These are phyloP conservation scores for Spheniscus mendiculus DNA, from an alignment of 2,113 vertebrate species.

Conservation along the genomic window DNA sequence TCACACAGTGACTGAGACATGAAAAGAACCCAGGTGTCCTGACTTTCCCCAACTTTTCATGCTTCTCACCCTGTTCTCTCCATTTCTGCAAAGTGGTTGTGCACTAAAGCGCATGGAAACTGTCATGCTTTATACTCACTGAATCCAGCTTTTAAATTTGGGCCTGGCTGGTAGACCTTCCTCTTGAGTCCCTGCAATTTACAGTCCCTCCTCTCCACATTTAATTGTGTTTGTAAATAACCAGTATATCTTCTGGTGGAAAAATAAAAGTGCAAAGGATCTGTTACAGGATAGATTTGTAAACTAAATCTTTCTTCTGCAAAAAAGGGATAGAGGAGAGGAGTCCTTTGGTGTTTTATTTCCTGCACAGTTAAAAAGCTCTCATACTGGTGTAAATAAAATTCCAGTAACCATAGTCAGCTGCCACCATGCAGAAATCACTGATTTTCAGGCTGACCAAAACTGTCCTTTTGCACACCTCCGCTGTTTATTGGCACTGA, in stretches of 20 bases:
- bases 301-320: constrained; percentile 17
- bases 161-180: neutral
- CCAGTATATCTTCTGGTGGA: neutral
- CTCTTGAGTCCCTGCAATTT: constrained; percentile 33
- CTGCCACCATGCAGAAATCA: neutral
- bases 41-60: neutral
- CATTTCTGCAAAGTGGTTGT: neutral
- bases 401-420: neutral
- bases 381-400: constrained; percentile 21
- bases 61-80: neutral
- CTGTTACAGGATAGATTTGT: neutral
- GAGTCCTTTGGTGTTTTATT: neutral
- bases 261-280: constrained; percentile 35
- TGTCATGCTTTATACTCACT: neutral
- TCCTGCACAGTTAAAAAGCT: constrained; percentile 28
- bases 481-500: neutral
- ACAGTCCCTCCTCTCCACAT: constrained; percentile 24
- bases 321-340: neutral
- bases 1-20: neutral
- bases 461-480: neutral
- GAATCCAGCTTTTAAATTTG: constrained; percentile 9
- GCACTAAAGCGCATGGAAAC: neutral
- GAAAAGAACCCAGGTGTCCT: neutral
- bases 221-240: constrained; percentile 63
- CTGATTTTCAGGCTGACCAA: neutral